Conservation (phyloP, 1,140 invertebrate genomes). For the Hydropsyche tenuis region DNA sequence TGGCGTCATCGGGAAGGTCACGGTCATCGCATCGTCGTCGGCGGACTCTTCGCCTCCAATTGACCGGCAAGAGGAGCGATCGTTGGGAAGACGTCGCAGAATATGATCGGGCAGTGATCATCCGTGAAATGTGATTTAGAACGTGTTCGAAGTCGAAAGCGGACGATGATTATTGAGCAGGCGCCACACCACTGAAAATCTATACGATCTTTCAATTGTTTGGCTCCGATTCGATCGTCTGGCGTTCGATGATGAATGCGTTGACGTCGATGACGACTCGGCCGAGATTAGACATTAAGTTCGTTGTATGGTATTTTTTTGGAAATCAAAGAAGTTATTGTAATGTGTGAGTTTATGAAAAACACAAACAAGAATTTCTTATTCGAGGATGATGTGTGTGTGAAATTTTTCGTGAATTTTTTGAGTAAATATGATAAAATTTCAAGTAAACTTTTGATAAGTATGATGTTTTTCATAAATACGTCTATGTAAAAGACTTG, state of each 20-base stretch:
- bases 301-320: no score
- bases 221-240: slow-evolving; percentile 7
- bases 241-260: not conserved
- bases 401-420: not conserved
- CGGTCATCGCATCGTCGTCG: slow-evolving; percentile 22
- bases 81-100: not conserved
- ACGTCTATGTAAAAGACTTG: no score
- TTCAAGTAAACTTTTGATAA: no score
- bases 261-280: not conserved
- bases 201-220: slow-evolving; percentile 19
- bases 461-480: no score
- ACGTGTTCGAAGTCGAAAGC: not conserved
- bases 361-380: not conserved
- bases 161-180: not conserved
- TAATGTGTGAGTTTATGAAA: no score
- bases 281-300: no score
- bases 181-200: not conserved
- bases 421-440: slow-evolving; percentile 14
- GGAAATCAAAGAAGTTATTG: no score
- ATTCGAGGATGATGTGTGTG: not conserved
- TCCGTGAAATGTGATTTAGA: not conserved
- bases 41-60: not conserved
- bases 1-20: slow-evolving; percentile 36
- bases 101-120: not conserved
- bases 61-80: not conserved